Evolutionary conservation across 2,797 vertebrate genomes (phyloP).

Genomic region (Poecilia gillii): DNA sequence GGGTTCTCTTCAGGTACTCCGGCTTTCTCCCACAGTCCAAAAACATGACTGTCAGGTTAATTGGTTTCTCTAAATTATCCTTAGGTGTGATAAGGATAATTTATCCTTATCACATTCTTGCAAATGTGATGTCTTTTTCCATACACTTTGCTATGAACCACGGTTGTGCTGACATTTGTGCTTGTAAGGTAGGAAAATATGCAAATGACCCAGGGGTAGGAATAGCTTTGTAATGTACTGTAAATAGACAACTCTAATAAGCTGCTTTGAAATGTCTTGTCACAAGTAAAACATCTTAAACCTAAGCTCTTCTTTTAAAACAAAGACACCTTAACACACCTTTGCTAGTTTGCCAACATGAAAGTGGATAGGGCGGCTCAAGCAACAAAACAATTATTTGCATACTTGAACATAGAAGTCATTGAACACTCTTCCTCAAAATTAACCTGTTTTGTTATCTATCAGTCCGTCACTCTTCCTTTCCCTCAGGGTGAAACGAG

Average conservation of each 20-base stretch:
- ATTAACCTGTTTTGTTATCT: not conserved
- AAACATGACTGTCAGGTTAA: too few relatives aligned
- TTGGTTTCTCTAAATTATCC: too few relatives aligned
- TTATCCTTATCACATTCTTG: too few relatives aligned
- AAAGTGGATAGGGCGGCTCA: not conserved
- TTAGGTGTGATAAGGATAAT: too few relatives aligned
- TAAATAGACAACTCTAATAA: not conserved
- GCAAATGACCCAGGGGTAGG: not conserved
- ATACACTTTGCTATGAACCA: too few relatives aligned
- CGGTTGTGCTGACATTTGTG: too few relatives aligned
- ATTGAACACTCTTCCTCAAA: not conserved
- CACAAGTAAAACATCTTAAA: not conserved
- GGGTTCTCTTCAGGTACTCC: too few relatives aligned
- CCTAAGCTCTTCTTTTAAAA: not conserved
- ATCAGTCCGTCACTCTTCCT: not conserved
- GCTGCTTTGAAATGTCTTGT: not conserved
- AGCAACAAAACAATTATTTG: not conserved
- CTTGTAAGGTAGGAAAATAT: not conserved
- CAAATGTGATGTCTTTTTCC: too few relatives aligned
- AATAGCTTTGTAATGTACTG: not conserved
- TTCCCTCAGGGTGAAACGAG: not conserved
- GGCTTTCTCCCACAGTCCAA: too few relatives aligned
- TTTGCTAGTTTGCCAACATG: not conserved
- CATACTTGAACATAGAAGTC: not conserved
- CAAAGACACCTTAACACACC: not conserved